Evolutionary conservation across 2,888 invertebrate genomes (phyloP).

Genomic region (Gonocerus acuteangulatus): DNA sequence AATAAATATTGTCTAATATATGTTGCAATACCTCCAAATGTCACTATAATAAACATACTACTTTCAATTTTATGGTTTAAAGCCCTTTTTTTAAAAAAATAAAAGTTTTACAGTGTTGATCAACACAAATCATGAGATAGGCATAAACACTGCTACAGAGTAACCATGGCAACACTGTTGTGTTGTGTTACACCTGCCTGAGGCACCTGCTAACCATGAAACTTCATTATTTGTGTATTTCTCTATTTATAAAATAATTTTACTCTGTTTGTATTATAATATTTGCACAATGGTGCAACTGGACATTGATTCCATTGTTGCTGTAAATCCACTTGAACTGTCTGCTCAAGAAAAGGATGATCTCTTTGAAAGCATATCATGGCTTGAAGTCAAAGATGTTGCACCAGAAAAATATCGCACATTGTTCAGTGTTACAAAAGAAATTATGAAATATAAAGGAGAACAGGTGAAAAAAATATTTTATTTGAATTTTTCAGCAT

Average conservation of each 20-base stretch:
- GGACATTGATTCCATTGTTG: conserved; percentile 54
- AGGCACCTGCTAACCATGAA: not conserved
- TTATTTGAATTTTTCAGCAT: not conserved
- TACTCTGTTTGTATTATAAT: too few species aligned
- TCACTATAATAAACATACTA: too few species aligned
- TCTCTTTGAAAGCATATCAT: conserved; percentile 53
- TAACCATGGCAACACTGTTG: not conserved
- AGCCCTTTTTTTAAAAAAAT: too few species aligned
- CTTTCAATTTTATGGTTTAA: too few species aligned
- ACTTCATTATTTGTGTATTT: too few species aligned
- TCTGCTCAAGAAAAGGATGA: conserved; percentile 56
- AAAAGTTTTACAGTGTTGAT: too few species aligned
- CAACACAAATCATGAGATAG: too few species aligned
- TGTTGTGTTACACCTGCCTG: not conserved
- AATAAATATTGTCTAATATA: too few species aligned
- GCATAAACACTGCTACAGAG: too few species aligned
- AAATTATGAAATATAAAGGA: conserved; percentile 59
- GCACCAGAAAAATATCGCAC: conserved; percentile 51
- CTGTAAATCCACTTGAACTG: conserved; percentile 50
- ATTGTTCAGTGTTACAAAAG: conserved; percentile 56
- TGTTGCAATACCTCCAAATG: too few species aligned
- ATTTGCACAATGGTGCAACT: conserved; percentile 43
- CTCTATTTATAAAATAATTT: too few species aligned
- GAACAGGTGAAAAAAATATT: conserved; percentile 56
- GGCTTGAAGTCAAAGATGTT: conserved; percentile 55